Percentiles rank a stretch among this genome's conserved stretches.
Evolutionary conservation across 37 sponge, comb jelly and placozoan species (phyloP).

Genomic region (Axinella damicornis): DNA sequence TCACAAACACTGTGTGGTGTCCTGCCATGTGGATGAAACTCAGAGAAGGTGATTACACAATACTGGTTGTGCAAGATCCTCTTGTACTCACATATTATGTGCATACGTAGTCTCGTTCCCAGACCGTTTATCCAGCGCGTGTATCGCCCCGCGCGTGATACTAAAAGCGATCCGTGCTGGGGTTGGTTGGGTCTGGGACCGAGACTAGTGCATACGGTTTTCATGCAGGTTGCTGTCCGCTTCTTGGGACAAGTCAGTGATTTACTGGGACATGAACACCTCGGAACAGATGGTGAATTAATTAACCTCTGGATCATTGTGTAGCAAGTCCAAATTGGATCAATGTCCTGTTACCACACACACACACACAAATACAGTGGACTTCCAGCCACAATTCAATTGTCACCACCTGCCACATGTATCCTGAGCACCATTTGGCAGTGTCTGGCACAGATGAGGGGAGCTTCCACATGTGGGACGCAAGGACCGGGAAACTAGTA

Average conservation of each 20-base stretch:
- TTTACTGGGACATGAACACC: conserved; percentile 77
- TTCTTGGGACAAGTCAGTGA: conserved; percentile 90
- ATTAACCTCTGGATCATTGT: too few relatives aligned
- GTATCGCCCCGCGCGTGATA: too few relatives aligned
- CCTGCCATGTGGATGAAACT: conserved; percentile 10
- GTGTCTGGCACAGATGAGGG: conserved; percentile 51
- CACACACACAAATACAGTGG: conserved; percentile 55
- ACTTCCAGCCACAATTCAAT: conserved; percentile 39
- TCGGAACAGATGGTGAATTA: conserved; percentile 47
- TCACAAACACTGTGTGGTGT: conserved; percentile 46
- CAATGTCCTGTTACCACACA: background rate
- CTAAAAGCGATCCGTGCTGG: too few relatives aligned
- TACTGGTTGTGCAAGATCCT: too few relatives aligned
- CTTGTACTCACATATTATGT: too few relatives aligned
- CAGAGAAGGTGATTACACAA: conserved; percentile 6
- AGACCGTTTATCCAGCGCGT: too few relatives aligned
- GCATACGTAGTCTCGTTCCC: too few relatives aligned
- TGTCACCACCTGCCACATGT: conserved; percentile 56
- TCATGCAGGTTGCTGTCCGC: conserved; percentile 62
- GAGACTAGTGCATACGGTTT: too few relatives aligned
- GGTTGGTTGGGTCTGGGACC: too few relatives aligned
- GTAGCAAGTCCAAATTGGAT: too few relatives aligned
- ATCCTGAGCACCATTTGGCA: conserved; percentile 10
- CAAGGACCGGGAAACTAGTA: conserved; percentile 23
- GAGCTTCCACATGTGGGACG: conserved; percentile 53